These are phyloP conservation scores for Sycophila sp. DNA, from an alignment of 1,140 invertebrate genomes.

Conservation along the genomic window DNA sequence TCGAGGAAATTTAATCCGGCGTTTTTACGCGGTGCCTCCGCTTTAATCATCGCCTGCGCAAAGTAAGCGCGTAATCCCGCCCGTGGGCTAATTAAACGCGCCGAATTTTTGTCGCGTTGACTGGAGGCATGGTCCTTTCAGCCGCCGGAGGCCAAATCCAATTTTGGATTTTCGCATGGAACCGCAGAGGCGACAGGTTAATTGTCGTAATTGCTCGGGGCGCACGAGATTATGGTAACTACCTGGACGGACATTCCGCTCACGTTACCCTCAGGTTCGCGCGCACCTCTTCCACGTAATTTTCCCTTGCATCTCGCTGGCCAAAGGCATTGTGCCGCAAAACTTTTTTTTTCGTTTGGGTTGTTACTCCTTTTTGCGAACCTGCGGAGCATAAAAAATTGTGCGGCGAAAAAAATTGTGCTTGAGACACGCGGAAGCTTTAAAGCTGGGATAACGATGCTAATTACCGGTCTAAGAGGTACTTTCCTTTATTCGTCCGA, in stretches of 20 bases:
- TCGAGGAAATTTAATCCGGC: too few species aligned
- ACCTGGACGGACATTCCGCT: slow-evolving; percentile 23
- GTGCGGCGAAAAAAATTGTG: too few species aligned
- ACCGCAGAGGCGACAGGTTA: slow-evolving; percentile 17
- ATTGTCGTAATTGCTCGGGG: slow-evolving; percentile 38
- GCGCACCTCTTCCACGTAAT: neutral
- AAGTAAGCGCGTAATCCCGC: too few species aligned
- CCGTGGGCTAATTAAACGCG: slow-evolving; percentile 44
- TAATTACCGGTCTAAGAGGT: slow-evolving; percentile 15
- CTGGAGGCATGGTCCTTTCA: slow-evolving; percentile 50
- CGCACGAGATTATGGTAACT: slow-evolving; percentile 23
- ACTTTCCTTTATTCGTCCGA: neutral
- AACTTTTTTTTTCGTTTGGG: too few species aligned
- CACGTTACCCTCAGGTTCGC: slow-evolving; percentile 17
- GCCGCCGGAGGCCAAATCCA: slow-evolving; percentile 40
- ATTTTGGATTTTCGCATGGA: slow-evolving; percentile 45
- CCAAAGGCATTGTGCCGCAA: too few species aligned
- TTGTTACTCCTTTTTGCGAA: too few species aligned
- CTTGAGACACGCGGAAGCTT: neutral
- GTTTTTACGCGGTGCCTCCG: too few species aligned
- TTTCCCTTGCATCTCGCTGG: slow-evolving; percentile 1
- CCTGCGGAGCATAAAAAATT: too few species aligned
- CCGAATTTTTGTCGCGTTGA: too few species aligned
- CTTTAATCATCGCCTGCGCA: too few species aligned
- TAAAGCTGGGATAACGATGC: slow-evolving; percentile 28